These are phyloP conservation scores for Epinephelus lanceolatus DNA, from an alignment of 2,113 vertebrate genomes.

Conservation along the genomic window DNA sequence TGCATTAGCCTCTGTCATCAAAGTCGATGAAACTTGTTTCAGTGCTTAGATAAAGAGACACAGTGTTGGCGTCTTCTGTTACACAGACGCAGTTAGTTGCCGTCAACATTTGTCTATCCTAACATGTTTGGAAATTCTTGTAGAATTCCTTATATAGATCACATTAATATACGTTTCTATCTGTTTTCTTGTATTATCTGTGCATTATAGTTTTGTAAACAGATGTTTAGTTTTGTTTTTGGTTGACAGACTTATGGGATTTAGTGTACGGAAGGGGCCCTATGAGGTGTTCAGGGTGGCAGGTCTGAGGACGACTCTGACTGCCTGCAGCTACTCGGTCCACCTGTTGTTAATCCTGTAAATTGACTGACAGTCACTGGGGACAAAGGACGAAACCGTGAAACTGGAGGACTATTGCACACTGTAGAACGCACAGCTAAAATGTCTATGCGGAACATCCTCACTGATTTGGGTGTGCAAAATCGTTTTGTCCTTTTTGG, in stretches of 20 bases:
- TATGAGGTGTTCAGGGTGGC: background rate
- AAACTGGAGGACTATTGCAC: background rate
- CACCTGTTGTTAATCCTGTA: too few relatives aligned
- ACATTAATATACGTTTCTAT: background rate
- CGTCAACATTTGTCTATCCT: background rate
- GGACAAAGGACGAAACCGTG: background rate
- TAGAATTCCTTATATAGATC: background rate
- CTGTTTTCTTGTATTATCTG: background rate
- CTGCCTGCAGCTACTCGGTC: background rate
- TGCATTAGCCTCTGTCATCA: background rate
- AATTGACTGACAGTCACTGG: background rate
- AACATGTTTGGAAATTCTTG: background rate
- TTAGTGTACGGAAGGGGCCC: background rate
- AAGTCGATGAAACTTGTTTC: background rate
- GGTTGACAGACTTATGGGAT: background rate
- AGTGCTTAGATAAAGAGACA: background rate
- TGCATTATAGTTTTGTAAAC: background rate
- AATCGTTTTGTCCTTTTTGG: background rate
- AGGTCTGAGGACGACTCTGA: background rate
- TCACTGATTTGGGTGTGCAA: background rate
- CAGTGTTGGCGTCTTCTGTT: background rate
- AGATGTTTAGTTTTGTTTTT: background rate
- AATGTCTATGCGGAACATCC: background rate
- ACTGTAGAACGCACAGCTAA: background rate
- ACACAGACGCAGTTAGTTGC: background rate